Evolutionary conservation across 2,113 vertebrate species (phyloP), one percentile per base, ranked within the genome.

Genomic region (Ammodramus savannarum): DNA sequence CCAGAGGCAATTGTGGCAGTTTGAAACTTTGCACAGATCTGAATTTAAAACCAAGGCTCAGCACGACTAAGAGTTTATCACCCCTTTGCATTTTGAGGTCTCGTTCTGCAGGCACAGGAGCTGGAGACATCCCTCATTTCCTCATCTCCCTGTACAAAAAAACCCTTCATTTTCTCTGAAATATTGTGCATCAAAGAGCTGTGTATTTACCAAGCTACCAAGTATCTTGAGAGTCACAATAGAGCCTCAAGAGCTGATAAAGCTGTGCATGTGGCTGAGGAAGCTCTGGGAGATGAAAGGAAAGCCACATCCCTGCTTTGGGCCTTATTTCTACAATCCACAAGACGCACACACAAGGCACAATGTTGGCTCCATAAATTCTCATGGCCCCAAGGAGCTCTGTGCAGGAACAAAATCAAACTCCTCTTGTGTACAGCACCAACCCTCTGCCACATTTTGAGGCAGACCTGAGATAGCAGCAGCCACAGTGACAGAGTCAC

Each of bases 391-490:
- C 0, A 0, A 55, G 51, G 43, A 85, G 10, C 67, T 90, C 46
- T 2, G 3, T 7, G 74, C 54, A 41, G 81, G 58, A 79, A 54
- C 67, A 86, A 62, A 80, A 88, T n/a, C 15, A 62, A n/a, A 48
- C 38, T n/a, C 18, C 49, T 39, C 46, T 43, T 32, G 36, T 17
- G n/a, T 16, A 55, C 36, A 74, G 48, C 75, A 85, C 55, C 41
- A 82, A 15, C 25, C 15, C 41, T 85, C 71, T 94, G 81, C 58
- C 58, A n/a, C 0, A 0, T 87, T 91, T 54, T 54, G 15, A 57
- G 88, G 29, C 67, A 91, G 67, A 55, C 67, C 69, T 51, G 85
- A 66, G 88, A 63, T 54, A 61, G 59, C 71, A 69, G 85, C 94
- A 93, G 78, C 82, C 78, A 71, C 43, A 3, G 10, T 69, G 78